These are phyloP conservation scores for Helogale parvula DNA, from an alignment of 2,113 vertebrate genomes.

Conservation along the genomic window DNA sequence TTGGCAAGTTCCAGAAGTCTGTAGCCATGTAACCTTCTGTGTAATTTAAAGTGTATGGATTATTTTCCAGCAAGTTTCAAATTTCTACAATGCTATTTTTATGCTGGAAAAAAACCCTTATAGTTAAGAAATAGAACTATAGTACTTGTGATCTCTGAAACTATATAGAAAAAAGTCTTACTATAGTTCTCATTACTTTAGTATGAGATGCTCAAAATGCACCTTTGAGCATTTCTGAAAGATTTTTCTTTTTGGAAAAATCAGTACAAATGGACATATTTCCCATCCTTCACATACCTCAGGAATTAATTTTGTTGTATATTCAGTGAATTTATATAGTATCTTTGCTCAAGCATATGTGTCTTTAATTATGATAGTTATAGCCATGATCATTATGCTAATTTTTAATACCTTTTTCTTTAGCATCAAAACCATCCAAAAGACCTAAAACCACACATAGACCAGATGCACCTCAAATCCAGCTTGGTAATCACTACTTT, in stretches of 20 bases:
- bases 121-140: background rate
- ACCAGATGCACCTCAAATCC: slow-evolving; percentile 23
- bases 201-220: background rate
- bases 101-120: background rate
- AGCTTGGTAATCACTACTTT: slow-evolving; percentile 47
- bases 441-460: slow-evolving; percentile 35
- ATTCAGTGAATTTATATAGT: background rate
- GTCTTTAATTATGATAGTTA: slow-evolving; percentile 9
- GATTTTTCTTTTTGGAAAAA: background rate
- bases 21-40: background rate
- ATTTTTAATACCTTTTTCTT: slow-evolving; percentile 52
- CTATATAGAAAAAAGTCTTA: background rate
- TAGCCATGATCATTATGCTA: background rate
- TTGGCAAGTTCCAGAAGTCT: slow-evolving; percentile 13
- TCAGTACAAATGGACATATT: background rate
- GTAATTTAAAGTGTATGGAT: background rate
- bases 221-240: slow-evolving; percentile 30
- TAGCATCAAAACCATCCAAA: slow-evolving; percentile 46
- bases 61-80: slow-evolving; percentile 14
- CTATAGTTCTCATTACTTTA: background rate
- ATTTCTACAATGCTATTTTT: background rate
- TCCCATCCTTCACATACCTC: background rate
- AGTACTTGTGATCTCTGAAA: background rate
- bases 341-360: background rate
- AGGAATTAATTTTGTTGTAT: slow-evolving; percentile 23